phyloP scores from a whole-genome alignment of 1,140 invertebrate genomes.

The Drosophila punjabiensis region DNA sequence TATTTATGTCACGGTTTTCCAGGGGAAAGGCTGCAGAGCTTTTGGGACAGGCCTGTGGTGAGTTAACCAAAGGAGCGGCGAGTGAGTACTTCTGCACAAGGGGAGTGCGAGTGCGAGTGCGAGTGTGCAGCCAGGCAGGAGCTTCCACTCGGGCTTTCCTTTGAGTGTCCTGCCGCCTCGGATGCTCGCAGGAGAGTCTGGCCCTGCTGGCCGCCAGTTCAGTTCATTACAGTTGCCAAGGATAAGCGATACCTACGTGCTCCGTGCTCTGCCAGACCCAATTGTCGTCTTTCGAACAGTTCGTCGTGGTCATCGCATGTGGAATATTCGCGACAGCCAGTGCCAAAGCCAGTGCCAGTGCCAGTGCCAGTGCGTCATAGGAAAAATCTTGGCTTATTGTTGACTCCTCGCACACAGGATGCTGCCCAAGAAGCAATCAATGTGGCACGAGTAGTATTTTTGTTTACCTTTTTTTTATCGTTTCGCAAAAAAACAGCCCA shows the following conservation, averaged over 20 bases:
- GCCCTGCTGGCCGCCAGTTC: slow-evolving; percentile 47
- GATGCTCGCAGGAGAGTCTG: slow-evolving; percentile 57
- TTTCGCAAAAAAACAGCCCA: neutral
- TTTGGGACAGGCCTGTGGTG: slow-evolving; percentile 13
- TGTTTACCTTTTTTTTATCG: slow-evolving; percentile 10
- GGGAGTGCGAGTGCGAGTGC: slow-evolving; percentile 16
- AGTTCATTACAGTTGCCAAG: slow-evolving; percentile 78
- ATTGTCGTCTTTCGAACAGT: slow-evolving; percentile 23
- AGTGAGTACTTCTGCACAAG: neutral
- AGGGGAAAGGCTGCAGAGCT: neutral
- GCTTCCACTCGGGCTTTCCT: slow-evolving; percentile 39
- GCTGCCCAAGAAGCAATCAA: slow-evolving; percentile 7
- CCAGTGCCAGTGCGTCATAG: slow-evolving; percentile 4
- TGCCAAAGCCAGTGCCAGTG: neutral
- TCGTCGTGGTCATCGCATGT: slow-evolving; percentile 6
- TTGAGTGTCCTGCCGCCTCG: slow-evolving; percentile 34
- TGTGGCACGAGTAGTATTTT: slow-evolving; percentile 18
- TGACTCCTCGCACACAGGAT: neutral
- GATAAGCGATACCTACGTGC: slow-evolving; percentile 71
- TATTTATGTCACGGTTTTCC: neutral
- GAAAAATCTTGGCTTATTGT: neutral
- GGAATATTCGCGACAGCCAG: slow-evolving; percentile 5
- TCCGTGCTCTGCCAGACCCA: slow-evolving; percentile 4
- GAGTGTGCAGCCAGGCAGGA: slow-evolving; percentile 24
- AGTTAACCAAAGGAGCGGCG: neutral